Conservation (phyloP, 92 coral and sea anemone genomes). For the Nematostella vectensis region DNA sequence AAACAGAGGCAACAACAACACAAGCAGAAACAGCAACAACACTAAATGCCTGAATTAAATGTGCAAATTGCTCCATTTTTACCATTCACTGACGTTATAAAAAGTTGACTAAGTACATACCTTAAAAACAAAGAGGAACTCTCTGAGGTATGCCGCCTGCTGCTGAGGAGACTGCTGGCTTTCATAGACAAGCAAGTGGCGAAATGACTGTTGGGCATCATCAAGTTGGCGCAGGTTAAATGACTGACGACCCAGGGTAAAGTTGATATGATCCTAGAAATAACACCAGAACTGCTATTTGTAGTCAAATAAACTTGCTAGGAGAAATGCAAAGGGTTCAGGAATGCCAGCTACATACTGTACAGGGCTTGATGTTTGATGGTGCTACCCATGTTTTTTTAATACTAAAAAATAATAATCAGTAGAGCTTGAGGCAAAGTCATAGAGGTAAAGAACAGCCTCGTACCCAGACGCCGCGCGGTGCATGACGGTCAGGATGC, state of each 20-base stretch:
- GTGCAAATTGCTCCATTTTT: too few species aligned
- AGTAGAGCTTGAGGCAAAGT: too few species aligned
- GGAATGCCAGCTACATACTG: not conserved
- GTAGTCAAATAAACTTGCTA: too few species aligned
- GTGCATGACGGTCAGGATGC: too few species aligned
- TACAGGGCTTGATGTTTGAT: not conserved
- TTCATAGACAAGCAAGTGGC: slow-evolving; percentile 75
- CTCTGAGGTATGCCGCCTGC: slow-evolving; percentile 91
- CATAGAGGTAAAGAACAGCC: too few species aligned
- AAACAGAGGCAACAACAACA: too few species aligned
- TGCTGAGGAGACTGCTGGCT: slow-evolving; percentile 84
- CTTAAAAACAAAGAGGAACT: slow-evolving; percentile 90
- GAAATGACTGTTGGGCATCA: slow-evolving; percentile 78
- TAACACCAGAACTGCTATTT: slow-evolving; percentile 2
- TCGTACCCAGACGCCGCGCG: too few species aligned
- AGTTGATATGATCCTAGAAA: slow-evolving; percentile 85
- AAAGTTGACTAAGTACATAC: slow-evolving; percentile 16
- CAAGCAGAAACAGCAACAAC: too few species aligned
- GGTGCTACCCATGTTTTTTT: too few species aligned
- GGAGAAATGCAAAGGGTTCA: not conserved
- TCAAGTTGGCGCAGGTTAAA: slow-evolving; percentile 84
- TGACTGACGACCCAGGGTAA: slow-evolving; percentile 92
- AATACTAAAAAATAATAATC: too few species aligned
- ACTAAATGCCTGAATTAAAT: too few species aligned
- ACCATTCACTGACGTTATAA: not conserved